Evolutionary conservation across 2,888 invertebrate genomes (phyloP), one percentile per base, ranked within the genome.

Genomic region (Cryptocheilus praepositus): DNA sequence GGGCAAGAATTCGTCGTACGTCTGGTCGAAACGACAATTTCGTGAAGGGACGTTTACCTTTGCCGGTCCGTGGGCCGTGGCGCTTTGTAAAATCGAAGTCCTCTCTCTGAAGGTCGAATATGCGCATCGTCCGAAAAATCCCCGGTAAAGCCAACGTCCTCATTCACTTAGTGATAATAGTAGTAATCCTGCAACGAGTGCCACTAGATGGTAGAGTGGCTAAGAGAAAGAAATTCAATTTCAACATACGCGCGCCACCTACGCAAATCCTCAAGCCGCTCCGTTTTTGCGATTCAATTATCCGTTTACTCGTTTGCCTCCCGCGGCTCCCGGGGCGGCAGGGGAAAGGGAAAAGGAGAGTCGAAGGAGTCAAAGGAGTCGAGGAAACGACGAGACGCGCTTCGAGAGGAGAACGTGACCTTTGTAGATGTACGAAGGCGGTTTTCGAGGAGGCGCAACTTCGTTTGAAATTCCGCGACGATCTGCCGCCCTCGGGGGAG

Each of bases 391-490:
- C 36, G 36, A 7, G 36, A 36, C 61, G 36, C 36, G 36, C 36
- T 11, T 36, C 36, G 36, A 11, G 36, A 36, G 36, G 8, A 36
- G 36, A 11, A 36, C 36, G 36, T 36, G 36, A 36, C 36, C 36
- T 36, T 36, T 36, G 36, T 36, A 36, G 36, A 36, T 36, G 11
- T 11, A 11, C 8, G 36, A 11, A 36, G 36, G 36, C 36, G 36
- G 36, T 36, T 36, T 36, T 36, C 36, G 36, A 36, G 36, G 8
- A 36, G 36, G 36, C 36, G 36, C 36, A 36, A 61, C 58, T 65
- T 60, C 69, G 59, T 73, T 74, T 62, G 55, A 55, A 66, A 74
- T 71, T 74, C 71, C 71, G 62, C 57, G 43, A 19, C 22, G 45
- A 19, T 18, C 15, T 52, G 54, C 53, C 51, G 54, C 63, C 43